Percentiles rank a stretch among this genome's conserved stretches.
These are phyloP conservation scores for Pseudorasbora parva DNA, from an alignment of 2,113 vertebrate species.

Conservation along the genomic window DNA sequence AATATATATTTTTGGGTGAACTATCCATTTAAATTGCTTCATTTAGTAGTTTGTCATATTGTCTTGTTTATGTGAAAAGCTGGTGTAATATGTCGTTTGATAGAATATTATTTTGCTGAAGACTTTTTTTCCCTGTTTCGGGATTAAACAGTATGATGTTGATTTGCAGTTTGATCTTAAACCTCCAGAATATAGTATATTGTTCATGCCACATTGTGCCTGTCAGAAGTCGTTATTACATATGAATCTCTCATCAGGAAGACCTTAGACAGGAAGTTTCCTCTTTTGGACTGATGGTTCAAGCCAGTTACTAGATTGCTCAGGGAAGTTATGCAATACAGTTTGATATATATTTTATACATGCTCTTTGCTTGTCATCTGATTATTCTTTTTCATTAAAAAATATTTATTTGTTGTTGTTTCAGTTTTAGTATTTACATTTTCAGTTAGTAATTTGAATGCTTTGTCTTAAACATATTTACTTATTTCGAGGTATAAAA, in stretches of 20 bases:
- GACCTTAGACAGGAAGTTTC: not conserved
- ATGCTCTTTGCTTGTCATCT: not conserved
- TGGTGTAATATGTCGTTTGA: no score
- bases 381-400: no score
- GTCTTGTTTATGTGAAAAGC: not conserved
- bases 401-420: no score
- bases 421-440: not conserved
- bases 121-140: no score
- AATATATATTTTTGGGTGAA: not conserved
- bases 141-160: not conserved
- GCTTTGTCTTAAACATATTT: no score
- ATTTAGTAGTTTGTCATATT: not conserved
- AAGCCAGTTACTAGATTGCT: not conserved
- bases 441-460: no score
- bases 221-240: not conserved
- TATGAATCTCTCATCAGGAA: not conserved
- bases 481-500: no score
- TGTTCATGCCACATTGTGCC: not conserved
- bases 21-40: not conserved
- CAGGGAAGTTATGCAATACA: not conserved
- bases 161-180: not conserved
- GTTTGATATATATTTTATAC: not conserved
- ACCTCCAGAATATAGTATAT: not conserved
- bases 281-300: not conserved
- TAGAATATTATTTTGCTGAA: no score